Base-by-base conservation (phyloP, 2,113 vertebrate genomes). In the Cettia cetti region DNA sequence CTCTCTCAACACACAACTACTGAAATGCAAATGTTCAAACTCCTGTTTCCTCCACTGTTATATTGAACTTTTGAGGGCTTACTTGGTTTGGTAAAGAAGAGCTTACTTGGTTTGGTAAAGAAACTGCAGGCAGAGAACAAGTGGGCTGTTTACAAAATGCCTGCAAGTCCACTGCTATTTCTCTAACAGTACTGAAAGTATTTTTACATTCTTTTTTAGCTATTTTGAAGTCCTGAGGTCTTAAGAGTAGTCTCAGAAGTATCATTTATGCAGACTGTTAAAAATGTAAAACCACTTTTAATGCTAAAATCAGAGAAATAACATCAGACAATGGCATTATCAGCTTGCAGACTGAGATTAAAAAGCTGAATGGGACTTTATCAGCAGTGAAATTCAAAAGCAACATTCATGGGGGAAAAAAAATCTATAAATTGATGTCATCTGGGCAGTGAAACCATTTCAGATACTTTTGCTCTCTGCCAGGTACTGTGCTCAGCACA, bases 331-430 rank as follows among this genome's bases (percentile, higher is more conserved):
- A 78, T 78, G 24, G 80, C 86, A 89, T 82, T 81, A 90, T 20
- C 56, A 76, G 28, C 30, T 60, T 70, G 47, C 47, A 91, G 74
- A 78, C 49, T 42, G 71, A 89, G 44, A 86, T 35, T 75, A 47
- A 86, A 86, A 31, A 86, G 40, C 31, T 92, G 53, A 89, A 92
- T 7, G 77, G 50, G 22, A 82, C 64, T 90, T 96, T 78, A 92
- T 86, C 69, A 92, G 86, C 69, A 89, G 53, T 49, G 90, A 75
- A 82, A 94, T 72, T 89, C 78, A 79, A 88, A 83, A 86, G 33
- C 56, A 81, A 79, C 31, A 59, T 84, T 90, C 22, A 71, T 19
- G 27, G 37, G 4, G 15, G 6, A 6, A 21, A 76, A 76, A 78
- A 71, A 70, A n/a, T 83, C 90, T 35, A 90, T 89, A 83, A 47